Conservation (phyloP, 2,797 vertebrate genomes). For the Siniperca undulata region DNA sequence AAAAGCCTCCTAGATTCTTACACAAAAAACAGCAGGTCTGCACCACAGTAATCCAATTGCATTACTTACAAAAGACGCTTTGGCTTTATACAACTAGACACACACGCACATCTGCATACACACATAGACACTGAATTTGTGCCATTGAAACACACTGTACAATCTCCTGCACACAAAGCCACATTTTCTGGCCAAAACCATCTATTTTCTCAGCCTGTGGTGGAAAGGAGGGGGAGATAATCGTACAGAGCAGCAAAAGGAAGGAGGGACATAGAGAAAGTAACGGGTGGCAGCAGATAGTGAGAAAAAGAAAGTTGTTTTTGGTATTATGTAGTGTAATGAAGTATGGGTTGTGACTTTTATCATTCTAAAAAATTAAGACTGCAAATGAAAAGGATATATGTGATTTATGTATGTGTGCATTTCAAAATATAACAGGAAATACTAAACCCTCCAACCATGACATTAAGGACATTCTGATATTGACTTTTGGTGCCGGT, state of each 20-base stretch:
- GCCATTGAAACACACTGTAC: conserved; percentile 35
- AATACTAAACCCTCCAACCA: no score
- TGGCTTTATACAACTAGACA: conserved; percentile 38
- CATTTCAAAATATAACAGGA: no score
- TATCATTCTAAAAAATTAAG: conserved; percentile 11
- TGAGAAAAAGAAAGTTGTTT: conserved; percentile 37
- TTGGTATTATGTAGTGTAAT: conserved; percentile 16
- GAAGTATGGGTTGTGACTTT: background rate
- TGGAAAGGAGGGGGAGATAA: conserved; percentile 47
- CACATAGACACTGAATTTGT: conserved; percentile 40
- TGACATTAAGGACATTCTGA: conserved; percentile 11
- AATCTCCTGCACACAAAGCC: conserved; percentile 52
- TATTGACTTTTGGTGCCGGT: background rate
- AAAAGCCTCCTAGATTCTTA: conserved; percentile 54
- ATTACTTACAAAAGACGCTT: conserved; percentile 62
- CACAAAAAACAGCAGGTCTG: conserved; percentile 49
- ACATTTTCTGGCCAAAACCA: conserved; percentile 48
- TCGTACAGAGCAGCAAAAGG: conserved; percentile 34
- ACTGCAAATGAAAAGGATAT: background rate
- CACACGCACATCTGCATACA: conserved; percentile 25
- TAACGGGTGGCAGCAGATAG: conserved; percentile 39
- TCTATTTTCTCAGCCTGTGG: conserved; percentile 57
- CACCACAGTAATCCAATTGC: conserved; percentile 70
- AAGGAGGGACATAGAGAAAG: conserved; percentile 26
- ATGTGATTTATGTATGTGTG: background rate